Base-by-base conservation (phyloP, 1,140 invertebrate species). In the Drosophila lowei region DNA sequence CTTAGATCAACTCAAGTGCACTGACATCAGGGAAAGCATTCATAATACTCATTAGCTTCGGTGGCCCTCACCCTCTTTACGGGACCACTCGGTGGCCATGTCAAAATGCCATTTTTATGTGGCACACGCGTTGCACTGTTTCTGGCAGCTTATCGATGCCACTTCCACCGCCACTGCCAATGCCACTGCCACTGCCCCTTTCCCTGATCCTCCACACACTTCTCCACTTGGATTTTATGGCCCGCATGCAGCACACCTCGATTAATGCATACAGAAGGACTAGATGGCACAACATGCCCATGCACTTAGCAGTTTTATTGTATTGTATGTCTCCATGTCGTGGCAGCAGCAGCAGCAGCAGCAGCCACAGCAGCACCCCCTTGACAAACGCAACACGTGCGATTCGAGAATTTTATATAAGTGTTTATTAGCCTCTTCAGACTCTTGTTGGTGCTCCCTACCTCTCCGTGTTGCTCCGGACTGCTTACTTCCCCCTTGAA, bases 361-460 rank as follows among this genome's bases (percentile, higher is more conserved):
- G 47, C 28, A 18, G 18, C 28, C 23, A 5, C 23, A 30, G 28
- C 28, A 25, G 23, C 63, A 80, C 73, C 81, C 80, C 77, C 78
- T 85, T 85, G 80, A 86, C 80, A 85, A 80, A 75, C 64, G 83
- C 77, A 77, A 85, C 81, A 85, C 80, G 81, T 86, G 80, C 81
- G 77, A 74, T 86, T 80, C 66, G 61, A 81, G 81, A 86, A 86
- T 85, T 83, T 81, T 86, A 86, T 80, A 86, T 80, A 66, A 85
- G 80, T 85, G 80, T 85, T 85, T 85, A 86, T 85, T 80, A 63
- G 80, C 81, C 81, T 68, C 56, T 53, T 60, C 28, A 43, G 77
- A 60, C 46, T 57, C 61, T 44, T 60, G 68, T 62, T 59, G 66
- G 16, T 42, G 23, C 25, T 46, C 28, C 54, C 59, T 13, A 41